Base-by-base conservation (phyloP, 2,888 invertebrate genomes). In the Oligia fasciuncula region DNA sequence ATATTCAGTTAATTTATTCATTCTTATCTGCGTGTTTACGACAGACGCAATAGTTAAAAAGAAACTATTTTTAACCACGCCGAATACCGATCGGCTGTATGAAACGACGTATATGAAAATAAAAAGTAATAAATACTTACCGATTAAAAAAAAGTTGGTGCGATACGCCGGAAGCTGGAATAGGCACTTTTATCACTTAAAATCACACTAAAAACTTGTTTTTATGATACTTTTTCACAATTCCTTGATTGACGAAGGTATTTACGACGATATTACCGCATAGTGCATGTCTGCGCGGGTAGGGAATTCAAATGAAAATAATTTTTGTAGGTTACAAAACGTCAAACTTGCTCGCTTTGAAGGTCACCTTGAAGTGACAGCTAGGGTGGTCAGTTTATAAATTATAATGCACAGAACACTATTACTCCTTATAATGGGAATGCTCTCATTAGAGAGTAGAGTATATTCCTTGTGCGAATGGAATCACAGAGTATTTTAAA, bases 311-410 rank as follows among this genome's bases (percentile, higher is more conserved):
- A 95, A 95, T 92, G 90, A 93, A 93, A 94, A 94, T 95, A 95
- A 83, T 92, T 93, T 93, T 93, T 92, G 88, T 92, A 94, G 94
- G 87, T 89, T 89, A 94, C 89, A 84, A 94, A 92, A 95, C 93
- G 96, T 96, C 96, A 96, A 96, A 95, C 91, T 88, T 77, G 91
- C 87, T 90, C 85, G 73, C 80, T 84, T 85, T 93, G 94, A 95
- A 96, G 96, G 96, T 96, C 96, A 96, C 96, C 96, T 96, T 96
- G 93, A 95, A 91, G 72, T 95, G 95, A 95, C 95, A 94, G 83
- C 65, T 78, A 40, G 81, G 75, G 86, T 88, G 73, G 81, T 74
- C 85, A 77, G 73, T 11, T 62, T 66, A 70, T 19, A 75, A 86
- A 77, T 60, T 17, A 29, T 3, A 66, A 54, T 68, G 17, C 11